A percentile compares a stretch with the other conserved stretches of the same genome.
phyloP scores from a whole-genome alignment of 2,888 invertebrate genomes.

The Chaetoderma sp. region DNA sequence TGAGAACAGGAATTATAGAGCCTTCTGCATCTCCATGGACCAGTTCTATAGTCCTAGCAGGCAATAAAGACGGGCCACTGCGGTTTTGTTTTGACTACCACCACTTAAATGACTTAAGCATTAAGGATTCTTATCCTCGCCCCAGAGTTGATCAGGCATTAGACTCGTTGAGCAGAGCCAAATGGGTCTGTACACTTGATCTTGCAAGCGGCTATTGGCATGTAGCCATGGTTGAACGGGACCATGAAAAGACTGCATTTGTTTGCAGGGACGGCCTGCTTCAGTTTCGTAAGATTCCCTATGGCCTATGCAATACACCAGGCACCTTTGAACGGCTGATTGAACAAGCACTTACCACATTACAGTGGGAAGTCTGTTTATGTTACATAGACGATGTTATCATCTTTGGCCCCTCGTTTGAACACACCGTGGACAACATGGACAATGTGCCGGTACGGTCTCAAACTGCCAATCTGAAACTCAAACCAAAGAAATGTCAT shows the following conservation, averaged over 20 bases:
- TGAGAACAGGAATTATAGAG: conserved; percentile 34
- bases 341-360: background rate
- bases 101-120: background rate
- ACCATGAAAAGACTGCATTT: background rate
- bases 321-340: background rate
- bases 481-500: background rate
- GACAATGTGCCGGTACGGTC: background rate
- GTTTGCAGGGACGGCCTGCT: too few species aligned
- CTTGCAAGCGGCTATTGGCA: background rate
- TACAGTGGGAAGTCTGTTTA: background rate
- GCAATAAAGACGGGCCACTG: conserved; percentile 28
- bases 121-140: background rate
- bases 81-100: background rate
- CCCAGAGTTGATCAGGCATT: background rate
- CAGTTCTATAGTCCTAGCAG: conserved; percentile 29
- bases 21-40: conserved; percentile 32
- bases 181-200: background rate
- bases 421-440: background rate
- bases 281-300: too few species aligned
- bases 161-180: background rate
- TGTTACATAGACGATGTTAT: background rate
- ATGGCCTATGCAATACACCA: background rate
- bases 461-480: background rate
- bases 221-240: background rate
- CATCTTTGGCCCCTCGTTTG: background rate